Evolutionary conservation across 1,140 invertebrate species (phyloP).

Genomic region (Drosophila pectinifera): DNA sequence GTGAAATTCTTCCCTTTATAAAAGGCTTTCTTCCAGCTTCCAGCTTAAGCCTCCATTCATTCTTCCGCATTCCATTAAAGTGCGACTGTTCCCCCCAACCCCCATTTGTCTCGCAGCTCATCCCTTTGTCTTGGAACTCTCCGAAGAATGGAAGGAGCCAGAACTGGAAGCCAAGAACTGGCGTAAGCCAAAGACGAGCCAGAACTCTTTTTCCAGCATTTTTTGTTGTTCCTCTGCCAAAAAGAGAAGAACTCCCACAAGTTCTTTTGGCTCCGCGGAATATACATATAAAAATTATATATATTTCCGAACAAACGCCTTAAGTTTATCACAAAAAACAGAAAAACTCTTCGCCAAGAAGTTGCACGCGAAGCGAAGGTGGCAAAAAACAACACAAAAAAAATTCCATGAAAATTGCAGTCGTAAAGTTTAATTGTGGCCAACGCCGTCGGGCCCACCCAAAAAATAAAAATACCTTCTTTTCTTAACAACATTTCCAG

Average conservation of each 20-base stretch:
- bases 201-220: constrained; percentile 10
- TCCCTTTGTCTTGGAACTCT: constrained; percentile 22
- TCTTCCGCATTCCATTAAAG: constrained; percentile 12
- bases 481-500: background rate
- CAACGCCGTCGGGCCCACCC: constrained; percentile 7
- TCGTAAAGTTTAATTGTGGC: constrained; percentile 78
- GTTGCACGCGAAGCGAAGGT: constrained; percentile 6
- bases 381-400: constrained; percentile 19
- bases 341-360: constrained; percentile 46
- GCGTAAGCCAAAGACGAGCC: background rate
- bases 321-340: constrained; percentile 51
- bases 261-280: constrained; percentile 17
- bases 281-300: constrained; percentile 17
- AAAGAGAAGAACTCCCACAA: constrained; percentile 5
- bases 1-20: constrained; percentile 5
- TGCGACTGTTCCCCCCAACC: background rate
- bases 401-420: constrained; percentile 64
- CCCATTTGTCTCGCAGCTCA: constrained; percentile 7
- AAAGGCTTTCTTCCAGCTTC: constrained; percentile 5
- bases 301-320: constrained; percentile 45
- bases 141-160: background rate
- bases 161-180: background rate
- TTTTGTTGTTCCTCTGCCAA: too few relatives aligned
- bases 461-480: background rate
- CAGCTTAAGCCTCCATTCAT: background rate